These are phyloP conservation scores for Ganaspis sp. DNA, from an alignment of 1,140 invertebrate genomes.

Conservation along the genomic window DNA sequence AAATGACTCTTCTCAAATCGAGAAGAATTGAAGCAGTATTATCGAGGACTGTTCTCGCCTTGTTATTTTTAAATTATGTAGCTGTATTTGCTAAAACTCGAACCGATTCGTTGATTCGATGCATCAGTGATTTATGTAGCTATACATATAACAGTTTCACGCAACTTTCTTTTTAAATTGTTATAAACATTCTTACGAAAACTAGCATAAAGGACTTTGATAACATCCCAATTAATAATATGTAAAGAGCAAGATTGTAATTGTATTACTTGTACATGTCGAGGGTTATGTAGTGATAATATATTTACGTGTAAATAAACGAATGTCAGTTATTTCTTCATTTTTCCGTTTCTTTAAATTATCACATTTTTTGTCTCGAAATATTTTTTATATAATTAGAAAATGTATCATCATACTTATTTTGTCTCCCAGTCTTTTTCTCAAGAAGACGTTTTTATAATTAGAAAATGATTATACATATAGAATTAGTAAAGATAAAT, in stretches of 20 bases:
- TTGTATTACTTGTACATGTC: constrained; percentile 67
- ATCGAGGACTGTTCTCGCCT: constrained; percentile 28
- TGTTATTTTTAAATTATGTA: constrained; percentile 38
- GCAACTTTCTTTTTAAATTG: constrained; percentile 7
- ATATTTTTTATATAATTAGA: no score
- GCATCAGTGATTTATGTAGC: constrained; percentile 17
- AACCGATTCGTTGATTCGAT: constrained; percentile 39
- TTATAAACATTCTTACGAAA: constrained; percentile 19
- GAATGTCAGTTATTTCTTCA: constrained; percentile 38
- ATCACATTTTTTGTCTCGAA: no score
- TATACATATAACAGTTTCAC: constrained; percentile 1
- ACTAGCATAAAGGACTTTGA: constrained; percentile 15
- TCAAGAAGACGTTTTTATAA: no score
- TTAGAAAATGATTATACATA: no score
- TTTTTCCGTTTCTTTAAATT: not conserved
- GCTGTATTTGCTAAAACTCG: constrained; percentile 34
- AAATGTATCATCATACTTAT: no score
- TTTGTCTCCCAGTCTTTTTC: no score
- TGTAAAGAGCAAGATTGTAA: constrained; percentile 54
- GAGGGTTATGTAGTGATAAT: constrained; percentile 71
- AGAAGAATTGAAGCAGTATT: constrained; percentile 47
- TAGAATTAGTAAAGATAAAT: no score
- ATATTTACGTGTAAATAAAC: constrained; percentile 76
- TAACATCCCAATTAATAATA: constrained; percentile 21
- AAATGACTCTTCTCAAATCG: not conserved